Evolutionary conservation across 2,113 vertebrate genomes (phyloP).

Genomic region (Octodon degus): DNA sequence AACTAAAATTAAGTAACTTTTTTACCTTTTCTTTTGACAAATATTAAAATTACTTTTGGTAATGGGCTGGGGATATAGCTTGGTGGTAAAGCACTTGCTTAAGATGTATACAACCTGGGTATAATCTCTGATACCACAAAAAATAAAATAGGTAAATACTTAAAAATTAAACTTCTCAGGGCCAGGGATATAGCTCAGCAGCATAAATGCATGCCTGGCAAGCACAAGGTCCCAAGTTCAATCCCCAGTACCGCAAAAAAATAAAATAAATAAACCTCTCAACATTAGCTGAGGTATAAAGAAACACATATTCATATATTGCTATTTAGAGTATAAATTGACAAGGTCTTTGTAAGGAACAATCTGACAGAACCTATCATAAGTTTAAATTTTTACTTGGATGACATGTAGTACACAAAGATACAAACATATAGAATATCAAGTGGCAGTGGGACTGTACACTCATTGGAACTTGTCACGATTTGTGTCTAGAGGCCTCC

Average conservation of each 20-base stretch:
- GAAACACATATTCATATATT: neutral
- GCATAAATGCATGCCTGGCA: too few species aligned
- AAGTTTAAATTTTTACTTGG: conserved; percentile 39
- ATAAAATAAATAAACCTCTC: neutral
- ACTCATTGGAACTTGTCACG: neutral
- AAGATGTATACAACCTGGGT: neutral
- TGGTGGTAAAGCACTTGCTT: neutral
- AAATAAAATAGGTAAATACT: neutral
- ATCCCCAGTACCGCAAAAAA: too few species aligned
- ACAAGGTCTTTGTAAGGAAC: neutral
- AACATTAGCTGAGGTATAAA: neutral
- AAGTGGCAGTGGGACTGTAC: neutral
- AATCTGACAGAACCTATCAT: conserved; percentile 6
- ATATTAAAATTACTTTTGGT: conserved; percentile 43
- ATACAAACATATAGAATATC: conserved; percentile 15
- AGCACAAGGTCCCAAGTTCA: too few species aligned
- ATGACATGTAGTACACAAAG: neutral
- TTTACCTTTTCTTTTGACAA: neutral
- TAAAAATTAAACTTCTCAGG: conserved; percentile 8
- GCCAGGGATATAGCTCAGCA: too few species aligned
- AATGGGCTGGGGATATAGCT: neutral
- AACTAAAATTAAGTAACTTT: conserved; percentile 38
- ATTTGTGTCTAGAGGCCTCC: neutral
- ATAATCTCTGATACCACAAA: neutral
- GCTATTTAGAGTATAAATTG: neutral